These are phyloP conservation scores for Agrypnia vestita DNA, from an alignment of 1,140 invertebrate genomes.

Conservation along the genomic window DNA sequence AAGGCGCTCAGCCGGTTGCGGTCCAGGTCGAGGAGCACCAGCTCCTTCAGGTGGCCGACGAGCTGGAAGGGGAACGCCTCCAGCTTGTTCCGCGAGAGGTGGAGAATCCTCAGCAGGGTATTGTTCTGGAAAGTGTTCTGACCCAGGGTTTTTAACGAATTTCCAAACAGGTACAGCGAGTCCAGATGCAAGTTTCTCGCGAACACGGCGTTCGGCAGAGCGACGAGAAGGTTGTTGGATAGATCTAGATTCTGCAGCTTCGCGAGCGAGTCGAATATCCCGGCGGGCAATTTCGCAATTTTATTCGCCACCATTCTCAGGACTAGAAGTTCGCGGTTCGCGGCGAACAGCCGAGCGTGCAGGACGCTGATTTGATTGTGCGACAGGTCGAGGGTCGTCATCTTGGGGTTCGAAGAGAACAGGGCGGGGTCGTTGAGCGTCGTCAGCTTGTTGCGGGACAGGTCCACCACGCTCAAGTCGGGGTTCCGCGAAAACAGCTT, in stretches of 20 bases:
- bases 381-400: slow-evolving; percentile 30
- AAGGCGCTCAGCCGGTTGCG: slow-evolving; percentile 17
- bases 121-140: neutral
- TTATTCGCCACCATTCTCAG: slow-evolving; percentile 4
- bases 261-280: slow-evolving; percentile 11
- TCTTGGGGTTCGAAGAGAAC: slow-evolving; percentile 8
- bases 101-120: neutral
- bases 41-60: neutral
- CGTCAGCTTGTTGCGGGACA: slow-evolving; percentile 40
- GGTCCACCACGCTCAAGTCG: neutral
- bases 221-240: slow-evolving; percentile 9
- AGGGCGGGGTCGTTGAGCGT: neutral
- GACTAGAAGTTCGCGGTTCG: neutral
- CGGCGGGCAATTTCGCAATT: neutral
- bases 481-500: neutral
- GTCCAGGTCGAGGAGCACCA: slow-evolving; percentile 8
- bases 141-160: neutral
- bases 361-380: slow-evolving; percentile 10
- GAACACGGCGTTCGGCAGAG: neutral
- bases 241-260: slow-evolving; percentile 22
- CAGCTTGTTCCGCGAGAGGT: slow-evolving; percentile 27
- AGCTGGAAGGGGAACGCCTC: neutral
- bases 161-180: neutral
- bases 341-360: neutral
- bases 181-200: slow-evolving; percentile 1